Conservation (phyloP, 2,888 invertebrate genomes). For the Drosophila nr. medialis region DNA sequence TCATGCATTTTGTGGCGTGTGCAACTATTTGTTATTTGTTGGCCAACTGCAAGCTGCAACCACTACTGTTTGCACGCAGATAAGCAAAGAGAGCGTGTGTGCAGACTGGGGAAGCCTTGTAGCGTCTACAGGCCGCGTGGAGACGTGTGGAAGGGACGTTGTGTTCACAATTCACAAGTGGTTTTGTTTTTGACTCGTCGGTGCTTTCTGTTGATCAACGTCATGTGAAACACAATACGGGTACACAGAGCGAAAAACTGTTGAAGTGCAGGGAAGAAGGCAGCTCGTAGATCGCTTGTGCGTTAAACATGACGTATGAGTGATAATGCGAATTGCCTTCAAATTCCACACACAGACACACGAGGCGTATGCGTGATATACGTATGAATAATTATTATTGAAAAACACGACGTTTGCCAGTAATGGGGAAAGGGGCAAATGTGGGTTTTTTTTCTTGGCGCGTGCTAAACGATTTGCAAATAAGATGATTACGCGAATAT, state of each 20-base stretch:
- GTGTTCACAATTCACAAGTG: slow-evolving; percentile 57
- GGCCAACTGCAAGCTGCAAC: slow-evolving; percentile 43
- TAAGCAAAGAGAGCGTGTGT: slow-evolving; percentile 18
- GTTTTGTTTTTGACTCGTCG: slow-evolving; percentile 43
- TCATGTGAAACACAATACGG: slow-evolving; percentile 64
- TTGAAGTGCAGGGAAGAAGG: not conserved
- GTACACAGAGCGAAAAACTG: slow-evolving; percentile 45
- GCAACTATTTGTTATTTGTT: slow-evolving; percentile 62
- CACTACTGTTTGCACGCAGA: slow-evolving; percentile 61
- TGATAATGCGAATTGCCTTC: slow-evolving; percentile 64
- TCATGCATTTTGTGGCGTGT: slow-evolving; percentile 69
- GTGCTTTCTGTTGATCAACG: slow-evolving; percentile 69
- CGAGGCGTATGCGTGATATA: slow-evolving; percentile 59
- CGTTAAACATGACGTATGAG: slow-evolving; percentile 70
- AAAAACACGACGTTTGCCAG: slow-evolving; percentile 6
- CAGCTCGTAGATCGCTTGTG: slow-evolving; percentile 25
- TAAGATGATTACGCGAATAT: slow-evolving; percentile 19
- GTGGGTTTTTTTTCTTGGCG: slow-evolving; percentile 2
- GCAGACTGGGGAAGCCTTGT: slow-evolving; percentile 12
- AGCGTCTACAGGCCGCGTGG: not conserved
- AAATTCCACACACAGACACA: slow-evolving; percentile 41
- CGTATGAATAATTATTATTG: slow-evolving; percentile 33
- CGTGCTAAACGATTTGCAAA: slow-evolving; percentile 23
- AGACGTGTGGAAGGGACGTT: slow-evolving; percentile 4
- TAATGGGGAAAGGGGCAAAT: not conserved